Evolutionary conservation across 2,113 vertebrate genomes (phyloP), one percentile per base, ranked within the genome.

Genomic region (Bubalus kerabau): DNA sequence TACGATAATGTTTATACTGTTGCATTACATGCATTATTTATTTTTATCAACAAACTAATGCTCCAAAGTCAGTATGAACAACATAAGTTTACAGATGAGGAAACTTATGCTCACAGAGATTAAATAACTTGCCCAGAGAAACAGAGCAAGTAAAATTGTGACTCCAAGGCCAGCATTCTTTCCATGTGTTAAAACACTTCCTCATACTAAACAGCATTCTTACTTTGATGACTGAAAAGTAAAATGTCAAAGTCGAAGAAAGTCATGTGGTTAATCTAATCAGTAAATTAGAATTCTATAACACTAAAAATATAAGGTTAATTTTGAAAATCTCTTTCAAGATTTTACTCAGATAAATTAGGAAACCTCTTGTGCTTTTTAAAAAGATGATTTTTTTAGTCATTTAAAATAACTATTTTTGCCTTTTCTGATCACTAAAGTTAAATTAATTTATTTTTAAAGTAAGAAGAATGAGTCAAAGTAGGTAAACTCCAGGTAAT

Each of bases 361-460:
- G n/a, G 56, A 82, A 9, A 90, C 4, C 13, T 13, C 24, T 64
- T 82, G 28, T 16, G 60, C 76, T 40, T 92, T 54, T 19, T 19
- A 78, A 62, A 43, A 26, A 46, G 19, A 84, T 23, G 4, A 32
- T 71, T 1, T 83, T 52, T 24, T 91, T 43, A 85, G 54, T 82
- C n/a, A 36, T 36, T 83, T 80, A 90, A 80, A 90, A 48, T 64
- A 67, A 43, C 2, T 7, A 24, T 64, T 43, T 76, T 87, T 95
- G n/a, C 24, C 46, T 87, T 82, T 90, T 74, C 28, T 93, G 28
- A 88, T 74, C 40, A 76, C 32, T 57, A 90, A 71, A 48, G 74
- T 78, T 82, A 74, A 91, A 90, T 46, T 81, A 62, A 87, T 21
- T 90, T 12, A 95, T 91, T 89, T 62, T 91, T 56, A 95, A 93